These are phyloP conservation scores for Archocentrus centrarchus DNA, from an alignment of 2,113 vertebrate genomes.

Conservation along the genomic window DNA sequence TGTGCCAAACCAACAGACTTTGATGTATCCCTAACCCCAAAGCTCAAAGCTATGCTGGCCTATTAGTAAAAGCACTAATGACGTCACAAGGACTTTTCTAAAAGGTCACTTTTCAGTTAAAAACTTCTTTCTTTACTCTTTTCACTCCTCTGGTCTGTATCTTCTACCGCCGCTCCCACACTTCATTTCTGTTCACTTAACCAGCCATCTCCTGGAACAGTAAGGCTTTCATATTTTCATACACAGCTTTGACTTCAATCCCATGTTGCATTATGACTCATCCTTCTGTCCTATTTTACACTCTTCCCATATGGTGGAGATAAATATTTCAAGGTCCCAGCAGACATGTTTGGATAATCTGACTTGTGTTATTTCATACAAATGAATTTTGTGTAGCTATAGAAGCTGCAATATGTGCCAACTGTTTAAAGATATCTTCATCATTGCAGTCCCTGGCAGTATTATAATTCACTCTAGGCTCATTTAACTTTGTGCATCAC, in stretches of 20 bases:
- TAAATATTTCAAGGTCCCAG: conserved; percentile 12
- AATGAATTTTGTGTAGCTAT: not conserved
- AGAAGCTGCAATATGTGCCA: not conserved
- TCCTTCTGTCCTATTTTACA: not conserved
- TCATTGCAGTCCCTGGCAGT: not conserved
- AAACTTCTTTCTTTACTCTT: not conserved
- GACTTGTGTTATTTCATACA: conserved; percentile 4
- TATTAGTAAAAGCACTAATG: not conserved
- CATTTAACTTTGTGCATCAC: not conserved
- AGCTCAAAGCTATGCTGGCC: not conserved
- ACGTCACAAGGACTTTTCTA: not conserved
- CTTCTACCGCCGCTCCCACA: not conserved
- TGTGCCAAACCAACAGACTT: not conserved
- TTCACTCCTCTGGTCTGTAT: not conserved
- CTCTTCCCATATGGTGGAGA: conserved; percentile 20
- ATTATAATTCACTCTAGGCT: not conserved
- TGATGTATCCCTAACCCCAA: conserved; percentile 3
- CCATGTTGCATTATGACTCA: not conserved
- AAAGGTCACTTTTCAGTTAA: not conserved
- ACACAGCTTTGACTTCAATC: conserved; percentile 18
- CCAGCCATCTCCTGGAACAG: not conserved
- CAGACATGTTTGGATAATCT: conserved; percentile 1
- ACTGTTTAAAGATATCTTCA: not conserved
- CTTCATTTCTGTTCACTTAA: not conserved
- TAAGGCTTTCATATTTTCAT: conserved; percentile 18